A percentile compares a stretch with the other conserved stretches of the same genome.
These are phyloP conservation scores for Serrognathus titanus DNA, from an alignment of 2,888 invertebrate species.

Conservation along the genomic window DNA sequence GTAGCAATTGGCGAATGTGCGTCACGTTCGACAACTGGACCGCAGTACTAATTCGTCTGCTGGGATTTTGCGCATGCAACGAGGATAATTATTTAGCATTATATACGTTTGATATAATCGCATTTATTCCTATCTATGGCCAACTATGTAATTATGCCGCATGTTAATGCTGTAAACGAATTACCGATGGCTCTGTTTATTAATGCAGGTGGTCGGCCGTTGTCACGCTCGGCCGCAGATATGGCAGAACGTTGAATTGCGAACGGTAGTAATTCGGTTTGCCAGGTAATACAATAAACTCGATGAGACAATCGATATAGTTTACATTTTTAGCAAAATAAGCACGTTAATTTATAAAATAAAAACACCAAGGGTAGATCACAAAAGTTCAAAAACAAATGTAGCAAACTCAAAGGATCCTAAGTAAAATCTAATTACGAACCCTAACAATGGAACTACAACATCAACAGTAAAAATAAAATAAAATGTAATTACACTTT, in stretches of 20 bases:
- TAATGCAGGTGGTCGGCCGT: slow-evolving; percentile 23
- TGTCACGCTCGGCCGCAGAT: slow-evolving; percentile 22
- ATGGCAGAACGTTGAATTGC: slow-evolving; percentile 8
- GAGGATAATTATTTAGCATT: slow-evolving; percentile 47
- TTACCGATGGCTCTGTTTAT: slow-evolving; percentile 30
- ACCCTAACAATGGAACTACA: too few species aligned
- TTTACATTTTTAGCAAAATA: too few species aligned
- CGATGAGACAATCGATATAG: too few species aligned
- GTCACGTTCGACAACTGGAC: slow-evolving; percentile 45
- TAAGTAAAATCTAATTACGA: too few species aligned
- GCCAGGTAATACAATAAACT: too few species aligned
- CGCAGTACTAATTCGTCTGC: slow-evolving; percentile 44
- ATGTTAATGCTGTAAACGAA: slow-evolving; percentile 38
- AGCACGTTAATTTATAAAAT: too few species aligned
- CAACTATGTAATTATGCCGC: slow-evolving; percentile 38
- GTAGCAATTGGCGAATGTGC: slow-evolving; percentile 42
- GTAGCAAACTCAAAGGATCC: too few species aligned
- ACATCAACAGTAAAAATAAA: too few species aligned
- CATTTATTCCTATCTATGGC: slow-evolving; percentile 40
- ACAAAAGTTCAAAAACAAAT: too few species aligned
- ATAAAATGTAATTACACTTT: too few species aligned
- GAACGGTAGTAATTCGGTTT: too few species aligned
- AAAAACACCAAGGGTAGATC: too few species aligned
- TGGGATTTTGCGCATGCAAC: slow-evolving; percentile 43
- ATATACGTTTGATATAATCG: slow-evolving; percentile 45